Conservation (phyloP, 2,888 invertebrate species). For the Polymixis lichenea region DNA sequence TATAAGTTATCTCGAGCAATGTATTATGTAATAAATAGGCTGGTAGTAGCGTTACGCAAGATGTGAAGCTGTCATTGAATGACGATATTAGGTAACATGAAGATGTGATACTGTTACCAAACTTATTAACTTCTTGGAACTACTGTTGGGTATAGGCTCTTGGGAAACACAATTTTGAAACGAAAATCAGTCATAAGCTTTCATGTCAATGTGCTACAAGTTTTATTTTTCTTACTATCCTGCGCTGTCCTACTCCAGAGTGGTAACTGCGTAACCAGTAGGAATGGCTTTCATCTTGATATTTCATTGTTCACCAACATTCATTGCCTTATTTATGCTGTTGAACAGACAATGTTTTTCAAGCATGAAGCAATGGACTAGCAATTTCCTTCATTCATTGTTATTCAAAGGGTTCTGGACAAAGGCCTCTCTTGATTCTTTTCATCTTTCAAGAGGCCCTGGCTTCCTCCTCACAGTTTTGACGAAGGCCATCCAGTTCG, state of each 20-base stretch:
- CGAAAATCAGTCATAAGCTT: neutral
- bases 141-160: neutral
- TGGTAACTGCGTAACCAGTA: no score
- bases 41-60: conserved; percentile 25
- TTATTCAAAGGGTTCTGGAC: no score
- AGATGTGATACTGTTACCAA: conserved; percentile 17
- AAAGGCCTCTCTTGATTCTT: neutral
- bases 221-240: neutral
- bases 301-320: no score
- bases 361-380: no score
- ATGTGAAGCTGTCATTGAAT: conserved; percentile 33
- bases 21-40: conserved; percentile 47
- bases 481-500: neutral
- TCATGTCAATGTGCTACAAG: neutral
- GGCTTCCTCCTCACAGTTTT: neutral
- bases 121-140: conserved; percentile 6
- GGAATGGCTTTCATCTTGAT: no score
- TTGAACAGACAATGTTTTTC: no score
- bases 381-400: no score
- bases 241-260: neutral
- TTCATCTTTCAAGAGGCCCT: neutral
- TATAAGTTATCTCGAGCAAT: conserved; percentile 11
- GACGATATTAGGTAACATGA: conserved; percentile 33
- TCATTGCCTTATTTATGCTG: no score
- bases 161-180: neutral